Evolutionary conservation across 1,140 invertebrate genomes (phyloP), one percentile per base, ranked within the genome.

Genomic region (Drosophila nikananu): DNA sequence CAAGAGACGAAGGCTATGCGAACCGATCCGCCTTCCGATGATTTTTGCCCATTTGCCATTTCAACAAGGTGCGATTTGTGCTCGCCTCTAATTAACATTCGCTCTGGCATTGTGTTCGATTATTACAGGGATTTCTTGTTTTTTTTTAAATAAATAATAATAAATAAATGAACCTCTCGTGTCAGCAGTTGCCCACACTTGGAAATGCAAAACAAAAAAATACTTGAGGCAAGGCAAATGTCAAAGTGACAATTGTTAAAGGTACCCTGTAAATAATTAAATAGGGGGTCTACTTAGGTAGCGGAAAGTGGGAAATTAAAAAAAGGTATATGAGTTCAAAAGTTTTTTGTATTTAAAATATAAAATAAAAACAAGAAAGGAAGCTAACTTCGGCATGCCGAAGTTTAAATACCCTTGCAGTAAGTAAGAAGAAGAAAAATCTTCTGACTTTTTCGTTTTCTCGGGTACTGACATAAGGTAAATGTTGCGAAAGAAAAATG

Each of bases 21-120:
- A 71, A 68, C 39, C 49, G 51, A 77, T 77, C 64, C 75, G 75
- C 63, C 75, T 62, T 54, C 71, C 48, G 54, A 58, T 68, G 39
- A 65, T 32, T 65, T 58, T 58, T 62, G 23, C 63, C 39, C 25
- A 42, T 65, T 86, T 86, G 83, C 83, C 83, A 86, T 86, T 86
- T 80, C 30, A 65, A 76, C 67, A 44, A 82, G 80, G 71, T 80
- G 83, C 62, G 67, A 83, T 64, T 82, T 82, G 46, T 42, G 65
- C 60, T 86, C 52, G 71, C 66, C 46, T 87, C 72, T 87, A 83
- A 87, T 83, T 87, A 87, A 80, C 55, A 63, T 49, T 61, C 48
- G 23, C 37, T 41, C 49, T 73, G 63, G 51, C 68, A 86, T 75
- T 86, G 82, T 71, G 58, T 70, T 81, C 61, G 65, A 79, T 79